Conservation (phyloP, 1,140 invertebrate genomes). For the Cardiocondyla obscurior region DNA sequence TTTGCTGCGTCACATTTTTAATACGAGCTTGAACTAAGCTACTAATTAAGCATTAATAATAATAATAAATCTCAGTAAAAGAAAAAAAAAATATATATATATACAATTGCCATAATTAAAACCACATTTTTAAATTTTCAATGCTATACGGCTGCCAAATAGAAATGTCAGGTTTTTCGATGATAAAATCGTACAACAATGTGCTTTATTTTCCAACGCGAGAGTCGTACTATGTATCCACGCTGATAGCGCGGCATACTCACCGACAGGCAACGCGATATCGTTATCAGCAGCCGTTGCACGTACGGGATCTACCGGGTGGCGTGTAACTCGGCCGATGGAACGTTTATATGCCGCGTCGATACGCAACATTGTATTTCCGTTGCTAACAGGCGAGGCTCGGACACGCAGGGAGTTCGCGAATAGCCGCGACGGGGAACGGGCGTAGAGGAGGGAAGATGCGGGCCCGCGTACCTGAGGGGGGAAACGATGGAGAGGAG, state of each 20-base stretch:
- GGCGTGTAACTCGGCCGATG: not conserved
- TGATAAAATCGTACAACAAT: not conserved
- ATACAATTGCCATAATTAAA: not conserved
- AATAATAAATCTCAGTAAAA: not conserved
- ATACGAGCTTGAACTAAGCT: not conserved
- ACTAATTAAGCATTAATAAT: no score
- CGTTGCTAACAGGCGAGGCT: slow-evolving; percentile 51
- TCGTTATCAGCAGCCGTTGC: slow-evolving; percentile 42
- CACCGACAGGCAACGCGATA: slow-evolving; percentile 24
- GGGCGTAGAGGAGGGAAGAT: not conserved
- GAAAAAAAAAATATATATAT: not conserved
- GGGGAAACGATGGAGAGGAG: not conserved
- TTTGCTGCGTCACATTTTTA: not conserved
- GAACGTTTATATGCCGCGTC: slow-evolving; percentile 26
- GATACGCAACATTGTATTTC: slow-evolving; percentile 62
- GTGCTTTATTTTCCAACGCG: not conserved
- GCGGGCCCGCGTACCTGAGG: not conserved
- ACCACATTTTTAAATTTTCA: not conserved
- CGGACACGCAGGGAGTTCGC: slow-evolving; percentile 4
- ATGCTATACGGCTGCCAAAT: not conserved
- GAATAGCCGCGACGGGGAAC: not conserved
- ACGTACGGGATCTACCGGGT: slow-evolving; percentile 41
- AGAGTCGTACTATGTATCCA: not conserved
- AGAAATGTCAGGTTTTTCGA: not conserved
- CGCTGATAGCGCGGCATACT: not conserved